These are phyloP conservation scores for Tenualosa ilisha DNA, from an alignment of 2,797 vertebrate genomes.

Conservation along the genomic window DNA sequence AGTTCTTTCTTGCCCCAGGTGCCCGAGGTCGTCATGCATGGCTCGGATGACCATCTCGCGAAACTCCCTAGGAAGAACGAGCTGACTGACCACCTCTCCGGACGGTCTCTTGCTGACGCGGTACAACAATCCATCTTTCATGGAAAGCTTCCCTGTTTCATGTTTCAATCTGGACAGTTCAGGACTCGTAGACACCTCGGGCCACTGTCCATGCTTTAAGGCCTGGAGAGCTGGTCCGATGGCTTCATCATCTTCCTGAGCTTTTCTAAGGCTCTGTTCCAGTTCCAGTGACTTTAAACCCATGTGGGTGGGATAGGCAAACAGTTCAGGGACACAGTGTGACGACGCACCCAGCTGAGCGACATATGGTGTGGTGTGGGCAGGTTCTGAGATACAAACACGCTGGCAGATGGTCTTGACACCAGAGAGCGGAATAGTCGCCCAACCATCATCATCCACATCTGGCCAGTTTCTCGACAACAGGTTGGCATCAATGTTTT, in stretches of 20 bases:
- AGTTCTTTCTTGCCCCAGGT: conserved; percentile 34
- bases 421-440: neutral
- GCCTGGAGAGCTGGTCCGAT: conserved; percentile 22
- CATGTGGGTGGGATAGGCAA: neutral
- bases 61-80: conserved; percentile 28
- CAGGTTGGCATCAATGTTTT: neutral
- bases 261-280: neutral
- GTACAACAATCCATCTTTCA: conserved; percentile 33
- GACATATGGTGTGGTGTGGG: neutral
- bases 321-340: neutral
- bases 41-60: conserved; percentile 28
- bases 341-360: conserved; percentile 1
- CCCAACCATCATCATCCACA: neutral
- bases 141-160: neutral
- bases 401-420: neutral
- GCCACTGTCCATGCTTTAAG: neutral
- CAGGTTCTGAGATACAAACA: neutral
- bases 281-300: conserved; percentile 8
- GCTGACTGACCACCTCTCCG: conserved; percentile 23
- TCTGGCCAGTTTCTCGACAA: neutral
- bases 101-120: neutral
- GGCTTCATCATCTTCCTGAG: conserved; percentile 22
- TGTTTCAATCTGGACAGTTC: neutral
- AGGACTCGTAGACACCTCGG: too few relatives aligned
- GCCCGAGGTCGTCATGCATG: conserved; percentile 39